Evolutionary conservation across 2,888 invertebrate species (phyloP), one percentile per base, ranked within the genome.

Genomic region (Pheosia tremula): DNA sequence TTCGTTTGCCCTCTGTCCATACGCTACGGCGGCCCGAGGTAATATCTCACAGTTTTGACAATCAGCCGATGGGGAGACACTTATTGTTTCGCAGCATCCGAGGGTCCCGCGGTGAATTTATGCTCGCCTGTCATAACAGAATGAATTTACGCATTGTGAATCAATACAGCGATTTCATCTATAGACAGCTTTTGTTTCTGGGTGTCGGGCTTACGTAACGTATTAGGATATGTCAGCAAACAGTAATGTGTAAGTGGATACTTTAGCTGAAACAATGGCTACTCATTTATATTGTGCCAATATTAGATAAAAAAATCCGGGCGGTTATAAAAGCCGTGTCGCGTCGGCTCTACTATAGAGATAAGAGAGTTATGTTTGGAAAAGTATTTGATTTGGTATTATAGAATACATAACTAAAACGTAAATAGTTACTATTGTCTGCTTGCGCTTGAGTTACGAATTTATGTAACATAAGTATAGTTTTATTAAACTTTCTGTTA

Each of bases 61-160:
- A 86, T 85, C 79, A 77, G 64, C 72, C 81, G 84, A 83, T 86
- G 78, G 87, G 87, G 89, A 87, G 87, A 85, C 75, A 81, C 75
- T 81, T 83, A 89, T 93, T 92, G 92, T 92, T 86, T 88, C 81
- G 85, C 93, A 93, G 93, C 91, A 89, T 93, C 93, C 88, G 77
- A 89, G 90, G 89, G 88, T 88, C 88, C 88, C 84, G 87, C 85
- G 73, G 88, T 80, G 87, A 92, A 91, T 92, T 92, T 92, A 91
- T 90, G 89, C 90, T 86, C 84, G 88, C 90, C 90, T 93, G 93
- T 93, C 93, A 93, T 90, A 93, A 93, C 91, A 93, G 81, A 90
- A 92, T 90, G 87, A 89, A 88, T 90, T 92, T 88, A 93, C 91
- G 92, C 92, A 88, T 92, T 91, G 91, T 93, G 91, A 90, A 89